These are phyloP conservation scores for Cervus canadensis DNA, from an alignment of 2,113 vertebrate genomes.

Conservation along the genomic window DNA sequence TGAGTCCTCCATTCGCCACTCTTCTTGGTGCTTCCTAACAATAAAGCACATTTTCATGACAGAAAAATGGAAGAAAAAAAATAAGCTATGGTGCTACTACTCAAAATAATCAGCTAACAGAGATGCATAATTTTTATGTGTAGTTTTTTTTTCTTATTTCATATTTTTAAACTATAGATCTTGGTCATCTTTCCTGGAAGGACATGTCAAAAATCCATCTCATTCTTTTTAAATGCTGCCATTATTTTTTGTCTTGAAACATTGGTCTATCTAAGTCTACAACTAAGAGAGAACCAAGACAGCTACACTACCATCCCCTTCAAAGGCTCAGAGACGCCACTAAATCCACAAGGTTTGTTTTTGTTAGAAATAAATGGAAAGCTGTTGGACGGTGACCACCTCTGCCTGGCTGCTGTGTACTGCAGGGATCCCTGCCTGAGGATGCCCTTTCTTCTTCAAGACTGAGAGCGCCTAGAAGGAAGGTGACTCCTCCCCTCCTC, in stretches of 20 bases:
- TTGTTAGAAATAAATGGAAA: not conserved
- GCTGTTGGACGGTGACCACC: not conserved
- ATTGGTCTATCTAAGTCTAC: not conserved
- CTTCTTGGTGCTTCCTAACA: not conserved
- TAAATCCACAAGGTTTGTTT: not conserved
- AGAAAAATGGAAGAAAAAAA: not conserved
- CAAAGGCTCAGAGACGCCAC: not conserved
- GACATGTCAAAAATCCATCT: not conserved
- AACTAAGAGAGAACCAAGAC: conserved; percentile 8
- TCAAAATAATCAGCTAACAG: conserved; percentile 28
- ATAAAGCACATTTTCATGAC: not conserved
- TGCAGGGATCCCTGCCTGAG: not conserved
- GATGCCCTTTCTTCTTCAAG: not conserved
- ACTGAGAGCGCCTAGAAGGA: not conserved
- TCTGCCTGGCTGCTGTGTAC: not conserved
- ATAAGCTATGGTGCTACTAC: not conserved
- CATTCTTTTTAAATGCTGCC: not conserved
- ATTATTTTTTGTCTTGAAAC: conserved; percentile 11
- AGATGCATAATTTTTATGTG: not conserved
- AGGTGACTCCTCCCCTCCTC: not conserved
- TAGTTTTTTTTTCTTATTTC: not conserved
- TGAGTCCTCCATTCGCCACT: not conserved
- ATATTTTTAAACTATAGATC: not conserved
- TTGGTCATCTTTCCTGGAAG: not conserved
- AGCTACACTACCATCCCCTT: not conserved